These are phyloP conservation scores for Odobenus rosmarus DNA, from an alignment of 2,113 vertebrate species.

Conservation along the genomic window DNA sequence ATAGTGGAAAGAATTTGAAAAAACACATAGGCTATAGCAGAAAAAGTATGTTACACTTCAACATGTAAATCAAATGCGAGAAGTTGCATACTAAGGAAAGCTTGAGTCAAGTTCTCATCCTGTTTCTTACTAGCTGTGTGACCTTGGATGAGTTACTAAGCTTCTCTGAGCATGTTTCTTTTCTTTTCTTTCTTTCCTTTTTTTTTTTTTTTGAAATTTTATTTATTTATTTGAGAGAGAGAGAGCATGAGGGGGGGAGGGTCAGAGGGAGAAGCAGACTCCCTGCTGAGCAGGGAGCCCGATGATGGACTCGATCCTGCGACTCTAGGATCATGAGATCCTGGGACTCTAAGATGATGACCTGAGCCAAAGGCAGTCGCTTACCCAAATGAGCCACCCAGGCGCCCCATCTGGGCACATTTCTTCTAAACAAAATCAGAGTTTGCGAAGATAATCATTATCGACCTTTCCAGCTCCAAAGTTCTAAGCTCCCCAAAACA, in stretches of 20 bases:
- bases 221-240: no score
- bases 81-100: background rate
- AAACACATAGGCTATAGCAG: background rate
- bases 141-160: background rate
- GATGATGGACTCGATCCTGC: no score
- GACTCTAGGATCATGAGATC: no score
- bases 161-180: background rate
- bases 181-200: no score
- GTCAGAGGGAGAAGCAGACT: no score
- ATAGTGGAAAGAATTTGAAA: background rate
- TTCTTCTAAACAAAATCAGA: constrained; percentile 23
- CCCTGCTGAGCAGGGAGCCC: no score
- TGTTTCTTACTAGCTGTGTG: background rate
- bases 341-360: no score
- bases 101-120: background rate
- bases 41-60: background rate
- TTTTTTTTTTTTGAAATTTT: no score
- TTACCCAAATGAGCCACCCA: no score
- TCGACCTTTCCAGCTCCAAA: background rate
- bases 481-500: constrained; percentile 50
- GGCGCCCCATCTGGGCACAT: background rate
- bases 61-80: constrained; percentile 8
- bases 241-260: no score
- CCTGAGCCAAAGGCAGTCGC: no score
- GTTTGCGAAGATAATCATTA: background rate